These are phyloP conservation scores for Ceratosolen solmsi DNA, from an alignment of 1,140 invertebrate genomes.

Conservation along the genomic window DNA sequence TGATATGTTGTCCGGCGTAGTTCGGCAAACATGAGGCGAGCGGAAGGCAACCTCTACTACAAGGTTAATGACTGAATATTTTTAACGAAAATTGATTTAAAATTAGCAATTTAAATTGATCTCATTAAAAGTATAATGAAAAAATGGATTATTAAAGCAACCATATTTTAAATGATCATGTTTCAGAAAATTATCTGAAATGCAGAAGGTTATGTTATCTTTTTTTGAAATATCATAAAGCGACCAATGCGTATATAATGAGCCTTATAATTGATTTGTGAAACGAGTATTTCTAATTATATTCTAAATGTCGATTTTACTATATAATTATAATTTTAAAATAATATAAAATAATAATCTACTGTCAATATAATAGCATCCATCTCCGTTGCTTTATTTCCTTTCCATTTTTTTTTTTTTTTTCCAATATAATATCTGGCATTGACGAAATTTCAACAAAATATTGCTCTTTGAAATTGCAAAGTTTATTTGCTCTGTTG, in stretches of 20 bases:
- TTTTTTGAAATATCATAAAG: background rate
- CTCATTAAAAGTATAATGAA: background rate
- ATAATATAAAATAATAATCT: no score
- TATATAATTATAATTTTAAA: no score
- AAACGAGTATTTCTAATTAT: background rate
- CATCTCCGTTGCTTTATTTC: no score
- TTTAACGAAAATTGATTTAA: background rate
- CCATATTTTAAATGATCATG: background rate
- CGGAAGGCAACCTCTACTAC: background rate
- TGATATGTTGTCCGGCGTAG: background rate
- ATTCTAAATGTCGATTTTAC: no score
- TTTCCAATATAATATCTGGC: no score
- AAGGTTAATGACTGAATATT: background rate
- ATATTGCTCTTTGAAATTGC: no score
- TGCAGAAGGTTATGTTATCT: background rate
- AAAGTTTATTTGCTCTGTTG: no score
- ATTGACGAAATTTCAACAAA: no score
- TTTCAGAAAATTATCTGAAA: background rate
- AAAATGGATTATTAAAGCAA: background rate
- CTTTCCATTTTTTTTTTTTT: no score
- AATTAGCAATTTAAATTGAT: conserved; percentile 19
- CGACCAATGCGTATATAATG: background rate
- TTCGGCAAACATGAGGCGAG: background rate
- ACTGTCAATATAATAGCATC: no score
- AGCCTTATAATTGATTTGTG: background rate